A percentile compares a stretch with the other conserved stretches of the same genome.
Conservation (phyloP, 2,797 vertebrate genomes). For the Pseudocheirus occidentalis region DNA sequence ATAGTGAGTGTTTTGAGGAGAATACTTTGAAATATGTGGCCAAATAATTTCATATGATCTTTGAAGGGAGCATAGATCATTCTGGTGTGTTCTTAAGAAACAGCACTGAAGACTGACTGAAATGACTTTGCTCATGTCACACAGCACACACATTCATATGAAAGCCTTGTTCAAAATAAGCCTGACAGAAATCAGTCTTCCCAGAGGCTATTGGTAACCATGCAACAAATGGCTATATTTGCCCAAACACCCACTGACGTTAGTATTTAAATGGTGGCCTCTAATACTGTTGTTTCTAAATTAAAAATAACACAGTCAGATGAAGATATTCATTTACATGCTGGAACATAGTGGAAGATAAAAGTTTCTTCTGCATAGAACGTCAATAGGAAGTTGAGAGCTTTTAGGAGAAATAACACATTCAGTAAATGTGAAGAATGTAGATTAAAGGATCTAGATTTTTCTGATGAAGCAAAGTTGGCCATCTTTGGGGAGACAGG, state of each 20-base stretch:
- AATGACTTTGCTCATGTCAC: not conserved
- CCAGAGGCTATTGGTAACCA: not conserved
- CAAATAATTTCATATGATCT: conserved; percentile 20
- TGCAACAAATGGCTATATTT: not conserved
- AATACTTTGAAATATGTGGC: conserved; percentile 5
- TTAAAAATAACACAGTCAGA: not conserved
- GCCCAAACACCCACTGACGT: not conserved
- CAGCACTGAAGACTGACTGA: not conserved
- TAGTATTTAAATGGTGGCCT: not conserved
- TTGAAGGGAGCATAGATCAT: not conserved
- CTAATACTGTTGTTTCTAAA: conserved; percentile 1
- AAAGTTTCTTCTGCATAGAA: conserved; percentile 6
- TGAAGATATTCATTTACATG: conserved; percentile 5
- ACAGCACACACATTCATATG: not conserved
- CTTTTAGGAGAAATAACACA: not conserved
- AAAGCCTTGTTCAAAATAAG: not conserved
- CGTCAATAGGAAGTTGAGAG: not conserved
- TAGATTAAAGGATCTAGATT: conserved; percentile 1
- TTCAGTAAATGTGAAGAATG: not conserved
- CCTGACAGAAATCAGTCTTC: conserved; percentile 8
- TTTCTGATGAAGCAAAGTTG: not conserved
- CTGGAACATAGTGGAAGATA: not conserved
- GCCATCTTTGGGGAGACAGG: not conserved
- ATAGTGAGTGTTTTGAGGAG: not conserved
- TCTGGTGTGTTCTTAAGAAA: not conserved